Conservation (phyloP, 1,140 invertebrate genomes). For the Drosophila jambulina region DNA sequence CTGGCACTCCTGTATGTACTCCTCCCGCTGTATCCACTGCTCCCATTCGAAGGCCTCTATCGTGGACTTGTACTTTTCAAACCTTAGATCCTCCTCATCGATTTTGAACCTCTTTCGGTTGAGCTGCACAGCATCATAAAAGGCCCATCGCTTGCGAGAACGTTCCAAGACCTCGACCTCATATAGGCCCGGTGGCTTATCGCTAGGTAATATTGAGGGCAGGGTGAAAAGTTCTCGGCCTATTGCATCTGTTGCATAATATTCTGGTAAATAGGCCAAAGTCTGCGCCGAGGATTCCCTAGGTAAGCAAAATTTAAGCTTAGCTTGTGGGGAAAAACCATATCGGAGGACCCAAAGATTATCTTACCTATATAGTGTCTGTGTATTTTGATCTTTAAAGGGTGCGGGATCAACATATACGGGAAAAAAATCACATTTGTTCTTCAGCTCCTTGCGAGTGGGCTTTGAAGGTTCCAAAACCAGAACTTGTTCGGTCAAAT, state of each 20-base stretch:
- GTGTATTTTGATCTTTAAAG: conserved; percentile 64
- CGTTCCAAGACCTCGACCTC: conserved; percentile 79
- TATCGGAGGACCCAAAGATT: too few species aligned
- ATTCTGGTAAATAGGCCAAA: conserved; percentile 88
- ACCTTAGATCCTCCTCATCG: conserved; percentile 20
- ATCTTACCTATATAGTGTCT: conserved; percentile 72
- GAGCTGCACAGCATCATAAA: conserved; percentile 54
- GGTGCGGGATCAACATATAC: conserved; percentile 32
- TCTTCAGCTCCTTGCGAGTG: conserved; percentile 38
- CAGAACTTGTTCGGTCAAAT: conserved; percentile 35
- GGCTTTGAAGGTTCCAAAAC: conserved; percentile 35
- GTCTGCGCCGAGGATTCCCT: conserved; percentile 91
- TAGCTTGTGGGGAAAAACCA: neutral
- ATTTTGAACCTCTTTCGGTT: conserved; percentile 46
- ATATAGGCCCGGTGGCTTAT: conserved; percentile 69
- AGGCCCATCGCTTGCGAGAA: conserved; percentile 73
- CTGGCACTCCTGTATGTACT: conserved; percentile 87
- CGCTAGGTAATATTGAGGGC: conserved; percentile 51
- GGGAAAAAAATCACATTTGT: conserved; percentile 63
- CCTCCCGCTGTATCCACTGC: conserved; percentile 78
- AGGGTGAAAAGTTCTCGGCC: conserved; percentile 69
- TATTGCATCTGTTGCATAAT: conserved; percentile 72
- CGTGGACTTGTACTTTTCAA: conserved; percentile 40
- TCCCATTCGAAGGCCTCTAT: conserved; percentile 84
- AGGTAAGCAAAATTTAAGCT: too few species aligned